Percentiles rank a stretch among this genome's conserved stretches.
These are phyloP conservation scores for Tyrophagus putrescentiae DNA, from an alignment of 1,140 invertebrate genomes.

Conservation along the genomic window DNA sequence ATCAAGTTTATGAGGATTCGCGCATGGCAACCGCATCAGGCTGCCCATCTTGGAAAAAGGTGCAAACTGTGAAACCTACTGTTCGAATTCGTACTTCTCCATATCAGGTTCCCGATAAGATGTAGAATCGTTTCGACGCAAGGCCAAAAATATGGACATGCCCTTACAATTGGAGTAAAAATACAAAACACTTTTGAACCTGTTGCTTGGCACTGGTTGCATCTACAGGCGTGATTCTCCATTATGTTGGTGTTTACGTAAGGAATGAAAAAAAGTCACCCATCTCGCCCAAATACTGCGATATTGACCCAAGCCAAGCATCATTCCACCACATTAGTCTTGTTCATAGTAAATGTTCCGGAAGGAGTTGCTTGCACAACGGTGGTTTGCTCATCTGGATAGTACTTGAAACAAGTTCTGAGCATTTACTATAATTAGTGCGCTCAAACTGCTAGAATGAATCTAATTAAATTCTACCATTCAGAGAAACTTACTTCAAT, in stretches of 20 bases:
- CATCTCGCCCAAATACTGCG: slow-evolving; percentile 15
- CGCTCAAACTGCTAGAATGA: too few relatives aligned
- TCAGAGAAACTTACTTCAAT: too few relatives aligned
- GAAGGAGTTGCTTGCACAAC: neutral
- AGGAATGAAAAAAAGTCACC: neutral
- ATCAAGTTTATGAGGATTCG: neutral
- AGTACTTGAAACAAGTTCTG: neutral
- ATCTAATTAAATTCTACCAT: too few relatives aligned
- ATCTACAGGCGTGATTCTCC: neutral
- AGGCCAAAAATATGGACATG: neutral
- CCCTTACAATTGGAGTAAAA: neutral
- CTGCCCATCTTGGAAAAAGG: too few relatives aligned
- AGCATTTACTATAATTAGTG: neutral
- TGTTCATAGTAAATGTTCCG: neutral
- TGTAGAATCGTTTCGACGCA: slow-evolving; percentile 15
- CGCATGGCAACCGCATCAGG: too few relatives aligned
- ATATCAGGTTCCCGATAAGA: too few relatives aligned
- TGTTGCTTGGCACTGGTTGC: slow-evolving; percentile 7
- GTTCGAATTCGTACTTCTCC: too few relatives aligned
- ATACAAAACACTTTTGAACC: slow-evolving; percentile 5
- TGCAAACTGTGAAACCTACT: too few relatives aligned
- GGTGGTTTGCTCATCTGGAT: slow-evolving; percentile 3
- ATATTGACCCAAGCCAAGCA: neutral
- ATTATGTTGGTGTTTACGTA: slow-evolving; percentile 4
- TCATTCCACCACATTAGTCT: neutral